These are phyloP conservation scores for Conus canariensis DNA, from an alignment of 2,888 invertebrate species.

Conservation along the genomic window DNA sequence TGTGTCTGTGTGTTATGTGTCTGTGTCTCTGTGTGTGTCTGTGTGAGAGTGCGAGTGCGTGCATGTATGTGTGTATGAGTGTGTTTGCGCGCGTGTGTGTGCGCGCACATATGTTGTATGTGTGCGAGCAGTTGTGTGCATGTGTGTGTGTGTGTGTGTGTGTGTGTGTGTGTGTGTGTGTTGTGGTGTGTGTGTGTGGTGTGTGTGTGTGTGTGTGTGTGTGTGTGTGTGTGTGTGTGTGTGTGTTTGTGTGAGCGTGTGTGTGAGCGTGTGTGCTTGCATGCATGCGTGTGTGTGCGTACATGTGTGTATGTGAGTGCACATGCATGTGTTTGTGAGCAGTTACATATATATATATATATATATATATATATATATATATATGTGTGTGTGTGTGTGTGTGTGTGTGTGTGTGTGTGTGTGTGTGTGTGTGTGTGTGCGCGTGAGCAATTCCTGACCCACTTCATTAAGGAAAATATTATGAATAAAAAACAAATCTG, in stretches of 20 bases:
- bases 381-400: conserved; percentile 15
- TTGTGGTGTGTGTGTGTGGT: conserved; percentile 21
- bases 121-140: not conserved
- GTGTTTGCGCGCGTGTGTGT: no score
- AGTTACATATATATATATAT: not conserved
- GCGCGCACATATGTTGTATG: not conserved
- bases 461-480: no score
- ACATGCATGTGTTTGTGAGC: not conserved
- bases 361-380: no score
- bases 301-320: not conserved
- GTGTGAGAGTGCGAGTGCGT: not conserved
- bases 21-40: not conserved
- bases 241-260: not conserved
- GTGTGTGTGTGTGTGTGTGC: not conserved
- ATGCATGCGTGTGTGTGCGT: not conserved
- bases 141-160: not conserved
- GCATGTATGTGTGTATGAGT: not conserved
- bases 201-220: not conserved
- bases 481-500: no score
- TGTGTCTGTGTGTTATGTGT: not conserved
- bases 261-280: not conserved
- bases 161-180: not conserved
- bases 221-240: not conserved
- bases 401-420: conserved; percentile 7
- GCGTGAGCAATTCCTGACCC: not conserved